Evolutionary conservation across 2,888 invertebrate species (phyloP).

Genomic region (Himalopsyche kuldschensis): DNA sequence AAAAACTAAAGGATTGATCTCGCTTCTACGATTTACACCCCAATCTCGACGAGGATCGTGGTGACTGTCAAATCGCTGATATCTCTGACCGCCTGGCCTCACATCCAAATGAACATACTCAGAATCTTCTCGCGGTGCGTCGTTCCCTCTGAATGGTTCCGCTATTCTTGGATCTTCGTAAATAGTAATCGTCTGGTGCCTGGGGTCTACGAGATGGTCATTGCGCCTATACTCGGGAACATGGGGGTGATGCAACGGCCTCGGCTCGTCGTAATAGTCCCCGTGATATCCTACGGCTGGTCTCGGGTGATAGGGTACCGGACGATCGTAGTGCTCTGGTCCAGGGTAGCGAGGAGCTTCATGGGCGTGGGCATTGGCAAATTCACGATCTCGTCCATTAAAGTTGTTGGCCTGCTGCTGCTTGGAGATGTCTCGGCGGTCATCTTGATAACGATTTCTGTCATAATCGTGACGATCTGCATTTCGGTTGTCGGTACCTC

Average conservation of each 20-base stretch:
- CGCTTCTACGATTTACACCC: slow-evolving; percentile 51
- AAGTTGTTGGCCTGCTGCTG: slow-evolving; percentile 51
- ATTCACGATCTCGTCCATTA: slow-evolving; percentile 49
- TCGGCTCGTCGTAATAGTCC: slow-evolving; percentile 31
- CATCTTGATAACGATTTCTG: slow-evolving; percentile 55
- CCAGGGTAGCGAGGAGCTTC: slow-evolving; percentile 45
- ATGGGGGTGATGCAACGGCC: slow-evolving; percentile 9
- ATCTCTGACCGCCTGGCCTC: slow-evolving; percentile 54
- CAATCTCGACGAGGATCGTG: slow-evolving; percentile 50
- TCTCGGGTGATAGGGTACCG: slow-evolving; percentile 52
- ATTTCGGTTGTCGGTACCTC: slow-evolving; percentile 52
- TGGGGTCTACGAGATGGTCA: slow-evolving; percentile 44
- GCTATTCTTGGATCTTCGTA: slow-evolving; percentile 58
- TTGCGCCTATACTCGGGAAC: slow-evolving; percentile 8
- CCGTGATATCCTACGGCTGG: slow-evolving; percentile 28
- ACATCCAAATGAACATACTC: slow-evolving; percentile 51
- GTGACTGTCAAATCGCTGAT: slow-evolving; percentile 54
- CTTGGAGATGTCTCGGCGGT: slow-evolving; percentile 51
- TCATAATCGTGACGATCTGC: slow-evolving; percentile 52
- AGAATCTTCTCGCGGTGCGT: slow-evolving; percentile 50
- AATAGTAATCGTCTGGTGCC: slow-evolving; percentile 58
- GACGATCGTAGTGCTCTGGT: slow-evolving; percentile 52
- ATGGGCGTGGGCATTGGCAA: slow-evolving; percentile 15
- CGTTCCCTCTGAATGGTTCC: slow-evolving; percentile 50
- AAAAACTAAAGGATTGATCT: slow-evolving; percentile 58